Percentiles rank a stretch among this genome's conserved stretches.
phyloP scores from a whole-genome alignment of 2,888 invertebrate genomes.

The Fragum fragum region DNA sequence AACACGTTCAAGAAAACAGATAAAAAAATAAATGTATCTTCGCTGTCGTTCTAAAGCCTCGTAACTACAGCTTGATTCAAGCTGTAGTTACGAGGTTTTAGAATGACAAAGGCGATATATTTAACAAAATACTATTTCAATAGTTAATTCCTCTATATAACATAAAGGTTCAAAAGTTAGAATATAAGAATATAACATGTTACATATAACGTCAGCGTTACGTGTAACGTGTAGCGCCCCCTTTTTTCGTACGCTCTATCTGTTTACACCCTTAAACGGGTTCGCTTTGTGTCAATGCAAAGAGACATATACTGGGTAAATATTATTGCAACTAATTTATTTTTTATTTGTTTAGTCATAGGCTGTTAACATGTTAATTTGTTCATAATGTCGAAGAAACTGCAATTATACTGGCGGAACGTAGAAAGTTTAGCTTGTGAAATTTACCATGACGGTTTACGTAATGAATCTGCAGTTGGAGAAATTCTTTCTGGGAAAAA shows the following conservation, averaged over 20 bases:
- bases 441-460: constrained; percentile 62
- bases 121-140: no score
- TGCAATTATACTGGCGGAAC: constrained; percentile 24
- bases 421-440: constrained; percentile 53
- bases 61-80: no score
- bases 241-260: background rate
- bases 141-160: no score
- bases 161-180: no score
- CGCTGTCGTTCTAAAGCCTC: no score
- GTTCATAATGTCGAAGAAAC: constrained; percentile 24
- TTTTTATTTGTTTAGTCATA: constrained; percentile 60
- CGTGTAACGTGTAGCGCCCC: background rate
- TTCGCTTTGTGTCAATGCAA: constrained; percentile 25
- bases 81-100: no score
- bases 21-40: no score
- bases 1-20: no score
- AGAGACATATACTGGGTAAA: constrained; percentile 24
- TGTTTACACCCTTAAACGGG: constrained; percentile 20
- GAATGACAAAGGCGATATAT: no score
- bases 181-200: no score
- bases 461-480: constrained; percentile 45
- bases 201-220: no score
- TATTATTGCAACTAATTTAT: constrained; percentile 58
- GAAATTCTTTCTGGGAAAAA: constrained; percentile 55
- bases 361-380: constrained; percentile 49